These are phyloP conservation scores for Danaus melanippus DNA, from an alignment of 1,140 invertebrate genomes.

Conservation along the genomic window DNA sequence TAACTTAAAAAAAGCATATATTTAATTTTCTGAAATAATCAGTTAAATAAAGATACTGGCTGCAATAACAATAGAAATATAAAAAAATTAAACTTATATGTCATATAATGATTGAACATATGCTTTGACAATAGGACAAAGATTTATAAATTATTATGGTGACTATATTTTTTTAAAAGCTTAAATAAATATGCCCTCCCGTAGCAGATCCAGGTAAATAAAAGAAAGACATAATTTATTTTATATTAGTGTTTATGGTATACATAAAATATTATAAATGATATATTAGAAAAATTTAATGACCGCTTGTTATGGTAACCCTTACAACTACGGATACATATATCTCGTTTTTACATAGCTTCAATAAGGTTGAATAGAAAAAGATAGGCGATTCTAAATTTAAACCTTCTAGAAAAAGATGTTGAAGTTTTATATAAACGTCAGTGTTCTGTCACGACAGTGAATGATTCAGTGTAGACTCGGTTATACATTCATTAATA, in stretches of 20 bases:
- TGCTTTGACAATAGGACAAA: background rate
- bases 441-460: constrained; percentile 10
- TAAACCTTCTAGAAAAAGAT: constrained; percentile 28
- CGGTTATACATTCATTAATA: constrained; percentile 17
- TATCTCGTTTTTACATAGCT: background rate
- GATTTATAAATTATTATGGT: background rate
- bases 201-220: constrained; percentile 13
- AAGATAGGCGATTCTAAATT: constrained; percentile 31
- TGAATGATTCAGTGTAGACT: constrained; percentile 11
- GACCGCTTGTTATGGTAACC: no score
- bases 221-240: background rate
- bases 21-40: no score
- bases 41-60: no score
- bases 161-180: constrained; percentile 1
- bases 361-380: constrained; percentile 11
- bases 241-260: background rate
- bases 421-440: constrained; percentile 16
- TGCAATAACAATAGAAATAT: no score
- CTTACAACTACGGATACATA: no score
- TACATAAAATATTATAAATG: no score
- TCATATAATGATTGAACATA: no score
- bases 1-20: no score
- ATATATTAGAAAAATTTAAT: no score
- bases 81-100: no score
- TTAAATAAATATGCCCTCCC: constrained; percentile 15